Conservation (phyloP, 2,113 vertebrate genomes). For the Emydocephalus ijimae region DNA sequence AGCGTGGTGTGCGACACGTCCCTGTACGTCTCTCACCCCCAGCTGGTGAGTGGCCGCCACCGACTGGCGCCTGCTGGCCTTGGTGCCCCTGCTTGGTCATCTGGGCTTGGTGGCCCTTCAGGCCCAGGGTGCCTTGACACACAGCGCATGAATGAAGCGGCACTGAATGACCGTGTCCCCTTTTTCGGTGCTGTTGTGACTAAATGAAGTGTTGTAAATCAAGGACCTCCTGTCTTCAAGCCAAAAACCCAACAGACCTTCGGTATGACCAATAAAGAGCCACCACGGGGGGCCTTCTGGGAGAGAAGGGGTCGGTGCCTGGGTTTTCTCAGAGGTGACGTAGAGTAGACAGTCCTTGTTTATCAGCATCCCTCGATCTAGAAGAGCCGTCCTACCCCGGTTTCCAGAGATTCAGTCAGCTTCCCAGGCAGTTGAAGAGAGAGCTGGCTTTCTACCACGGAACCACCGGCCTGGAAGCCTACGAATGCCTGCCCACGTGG, state of each 20-base stretch:
- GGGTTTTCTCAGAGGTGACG: no score
- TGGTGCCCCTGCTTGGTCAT: not conserved
- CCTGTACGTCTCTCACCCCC: constrained; percentile 76
- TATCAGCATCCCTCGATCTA: no score
- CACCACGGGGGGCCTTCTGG: not conserved
- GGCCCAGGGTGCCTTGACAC: not conserved
- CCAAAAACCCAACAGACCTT: not conserved
- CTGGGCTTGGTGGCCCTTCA: not conserved
- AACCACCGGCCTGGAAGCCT: not conserved
- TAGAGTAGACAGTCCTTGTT: not conserved
- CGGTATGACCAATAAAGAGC: not conserved
- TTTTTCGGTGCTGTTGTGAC: no score
- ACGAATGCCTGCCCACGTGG: not conserved
- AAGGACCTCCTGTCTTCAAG: not conserved
- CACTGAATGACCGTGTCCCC: not conserved
- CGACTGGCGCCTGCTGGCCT: not conserved
- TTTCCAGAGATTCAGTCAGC: not conserved
- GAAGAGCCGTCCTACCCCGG: not conserved
- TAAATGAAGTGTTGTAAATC: no score
- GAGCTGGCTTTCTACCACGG: not conserved
- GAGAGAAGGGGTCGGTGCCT: no score
- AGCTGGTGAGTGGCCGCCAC: constrained; percentile 75
- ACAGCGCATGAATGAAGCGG: not conserved
- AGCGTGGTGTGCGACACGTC: constrained; percentile 83
- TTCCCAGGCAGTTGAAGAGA: not conserved